Base-by-base conservation (phyloP, 2,797 vertebrate genomes). In the Cyclopterus lumpus region DNA sequence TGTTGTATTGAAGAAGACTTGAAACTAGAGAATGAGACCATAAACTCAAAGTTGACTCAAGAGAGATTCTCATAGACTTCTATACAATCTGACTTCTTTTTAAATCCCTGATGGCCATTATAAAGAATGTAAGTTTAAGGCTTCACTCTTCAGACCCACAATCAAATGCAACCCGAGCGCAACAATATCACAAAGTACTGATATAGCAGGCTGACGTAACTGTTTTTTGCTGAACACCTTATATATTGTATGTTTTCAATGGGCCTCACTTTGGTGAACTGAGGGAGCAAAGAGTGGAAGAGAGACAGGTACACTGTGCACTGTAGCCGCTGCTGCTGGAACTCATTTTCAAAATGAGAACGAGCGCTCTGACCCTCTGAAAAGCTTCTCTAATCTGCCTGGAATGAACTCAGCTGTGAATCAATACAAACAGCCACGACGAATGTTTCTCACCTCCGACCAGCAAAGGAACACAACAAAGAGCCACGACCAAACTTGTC, bases 261-360 rank as follows among this genome's bases (percentile, higher is more conserved):
- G 8, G 15, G 34, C 8, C 59, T 67, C 28, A 51, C 42, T 42
- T 46, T 10, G 18, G 20, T 8, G 32, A 14, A 54, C 26, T 38
- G 20, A 42, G 6, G 42, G 11, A 26, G 48, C 46, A 9, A 7
- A 44, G 18, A 42, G 9, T 24, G 28, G 3, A 1, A 42, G 20
- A 54, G 12, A 48, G 18, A 32, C 2, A 14, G 46, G 24, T 28
- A 18, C 26, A 69, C 38, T 24, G 42, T 30, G 73, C 48, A 34
- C 2, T 40, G 38, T n/a, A 8, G 8, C 46, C 40, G 60, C 12
- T 48, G 57, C 38, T 15, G 30, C 6, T 57, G 10, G 51, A 64
- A 36, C 18, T 48, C 55, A 28, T 78, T 80, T 85, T 66, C 0
- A n/a, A 68, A 71, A 72, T 68, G 72, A 75, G 11, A 71, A 14